Conservation (phyloP, 1,140 invertebrate species). For the Anastatus disparis region DNA sequence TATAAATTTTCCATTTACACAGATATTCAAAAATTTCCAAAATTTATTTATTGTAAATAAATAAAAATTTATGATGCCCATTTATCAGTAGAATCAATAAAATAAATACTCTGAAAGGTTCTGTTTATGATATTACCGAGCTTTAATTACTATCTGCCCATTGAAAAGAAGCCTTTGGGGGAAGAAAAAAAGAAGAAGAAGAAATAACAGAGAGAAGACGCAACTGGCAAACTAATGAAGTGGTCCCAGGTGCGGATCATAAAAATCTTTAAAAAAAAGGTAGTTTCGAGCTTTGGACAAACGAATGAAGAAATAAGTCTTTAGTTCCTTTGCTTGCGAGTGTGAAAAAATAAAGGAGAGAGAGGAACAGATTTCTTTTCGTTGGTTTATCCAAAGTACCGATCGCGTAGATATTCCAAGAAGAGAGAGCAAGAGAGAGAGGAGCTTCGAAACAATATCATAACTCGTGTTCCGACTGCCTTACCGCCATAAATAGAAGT, state of each 20-base stretch:
- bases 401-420: slow-evolving; percentile 65
- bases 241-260: slow-evolving; percentile 44
- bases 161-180: slow-evolving; percentile 8
- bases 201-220: background rate
- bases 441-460: slow-evolving; percentile 68
- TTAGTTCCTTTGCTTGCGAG: slow-evolving; percentile 17
- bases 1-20: background rate
- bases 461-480: slow-evolving; percentile 62
- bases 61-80: slow-evolving; percentile 40
- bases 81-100: slow-evolving; percentile 40
- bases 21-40: background rate
- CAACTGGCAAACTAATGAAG: slow-evolving; percentile 44
- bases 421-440: no score
- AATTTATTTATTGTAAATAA: slow-evolving; percentile 22
- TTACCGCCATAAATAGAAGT: slow-evolving; percentile 62
- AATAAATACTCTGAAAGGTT: slow-evolving; percentile 31
- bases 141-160: slow-evolving; percentile 38
- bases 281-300: slow-evolving; percentile 26
- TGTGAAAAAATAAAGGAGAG: slow-evolving; percentile 34
- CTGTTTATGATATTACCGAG: slow-evolving; percentile 28
- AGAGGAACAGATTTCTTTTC: slow-evolving; percentile 44
- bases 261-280: slow-evolving; percentile 44
- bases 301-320: slow-evolving; percentile 50
- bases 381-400: slow-evolving; percentile 61
- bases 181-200: background rate